phyloP scores from a whole-genome alignment of 2,797 vertebrate species.

The Oreochromis grahami region DNA sequence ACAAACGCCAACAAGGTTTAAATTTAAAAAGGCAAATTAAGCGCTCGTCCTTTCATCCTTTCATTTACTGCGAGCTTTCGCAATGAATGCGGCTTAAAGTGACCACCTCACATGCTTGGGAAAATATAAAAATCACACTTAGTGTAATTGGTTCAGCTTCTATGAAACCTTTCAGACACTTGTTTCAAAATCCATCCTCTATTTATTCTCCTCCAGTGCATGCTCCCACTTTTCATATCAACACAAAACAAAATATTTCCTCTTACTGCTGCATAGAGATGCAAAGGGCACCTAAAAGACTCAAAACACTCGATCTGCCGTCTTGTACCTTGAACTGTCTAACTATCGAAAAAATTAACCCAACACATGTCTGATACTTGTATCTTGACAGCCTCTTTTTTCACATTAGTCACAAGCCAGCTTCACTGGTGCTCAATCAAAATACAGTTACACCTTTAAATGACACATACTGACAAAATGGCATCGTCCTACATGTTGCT shows the following conservation, averaged over 20 bases:
- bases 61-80: not conserved
- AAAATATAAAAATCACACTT: not conserved
- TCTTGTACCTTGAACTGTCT: not conserved
- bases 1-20: not conserved
- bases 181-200: not conserved
- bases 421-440: slow-evolving; percentile 31
- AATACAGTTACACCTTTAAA: slow-evolving; percentile 43
- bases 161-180: not conserved
- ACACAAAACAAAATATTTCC: slow-evolving; percentile 2
- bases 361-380: not conserved
- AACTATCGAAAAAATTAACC: not conserved
- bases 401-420: slow-evolving; percentile 22
- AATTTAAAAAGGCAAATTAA: not conserved
- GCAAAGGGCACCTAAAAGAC: not conserved
- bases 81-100: not conserved
- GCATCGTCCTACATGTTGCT: not conserved
- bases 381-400: not conserved
- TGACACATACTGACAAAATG: slow-evolving; percentile 39
- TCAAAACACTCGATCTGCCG: not conserved
- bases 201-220: not conserved
- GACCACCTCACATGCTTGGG: not conserved
- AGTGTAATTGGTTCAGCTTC: not conserved
- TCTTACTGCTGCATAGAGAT: not conserved
- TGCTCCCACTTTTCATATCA: not conserved
- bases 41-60: not conserved